Base-by-base conservation (phyloP, 2,888 invertebrate species). In the Lacanobia wlatinum region DNA sequence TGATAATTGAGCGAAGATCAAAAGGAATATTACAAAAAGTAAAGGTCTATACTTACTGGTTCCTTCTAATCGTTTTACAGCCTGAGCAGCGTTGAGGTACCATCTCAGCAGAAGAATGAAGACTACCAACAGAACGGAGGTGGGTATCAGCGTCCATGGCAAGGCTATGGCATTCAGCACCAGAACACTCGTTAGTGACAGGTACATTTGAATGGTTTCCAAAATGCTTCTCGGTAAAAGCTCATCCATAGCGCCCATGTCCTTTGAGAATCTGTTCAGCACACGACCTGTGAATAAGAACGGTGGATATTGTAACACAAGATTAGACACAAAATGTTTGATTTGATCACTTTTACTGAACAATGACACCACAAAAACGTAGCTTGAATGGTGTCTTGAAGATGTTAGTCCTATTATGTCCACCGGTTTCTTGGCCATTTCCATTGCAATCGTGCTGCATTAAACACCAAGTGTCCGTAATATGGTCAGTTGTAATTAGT, bases 221-320 rank as follows among this genome's bases (percentile, higher is more conserved):
- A 98, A 90, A 60, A 97, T 92, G 40, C 97, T 97, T 77, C 97
- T 97, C 0, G 98, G 98, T 14, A 98, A 90, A 46, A 97, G 91
- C 86, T 98, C 98, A 85, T 98, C 98, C 89, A 98, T 97, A 0
- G 97, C 97, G 1, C 98, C 98, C 88, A 98, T 97, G 88, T 98
- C 98, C 90, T 98, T 98, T 1, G 98, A 97, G 88, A 98, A 98
- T 80, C 98, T 95, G 89, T 98, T 98, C 8, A 98, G 92, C 53
- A 98, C 97, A 58, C 97, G 94, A 73, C 97, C 97, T 95, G 85
- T 58, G 84, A 23, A 43, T n/a, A 55, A 1, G 48, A 48, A 59
- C 5, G 2, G 12, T 46, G n/a, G 6, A 16, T 10, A 21, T 73
- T 4, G n/a, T 43, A 8, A 40, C 34, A 76, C 10, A 43, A 64